Evolutionary conservation across 2,888 invertebrate species (phyloP).

Genomic region (Thecocarcelia acutangulata): DNA sequence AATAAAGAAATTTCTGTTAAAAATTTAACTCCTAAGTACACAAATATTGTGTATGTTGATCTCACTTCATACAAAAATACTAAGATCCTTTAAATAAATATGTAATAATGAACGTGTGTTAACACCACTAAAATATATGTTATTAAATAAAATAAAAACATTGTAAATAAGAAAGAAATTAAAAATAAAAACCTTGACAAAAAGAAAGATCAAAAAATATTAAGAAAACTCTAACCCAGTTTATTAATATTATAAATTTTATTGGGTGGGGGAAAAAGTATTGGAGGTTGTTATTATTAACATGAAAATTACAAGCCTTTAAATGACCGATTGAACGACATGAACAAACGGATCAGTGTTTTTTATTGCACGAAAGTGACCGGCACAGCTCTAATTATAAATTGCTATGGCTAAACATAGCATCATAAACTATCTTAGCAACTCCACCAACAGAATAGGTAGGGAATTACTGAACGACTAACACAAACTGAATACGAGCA

Average conservation of each 20-base stretch:
- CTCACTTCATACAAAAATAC: neutral
- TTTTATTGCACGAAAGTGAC: too few relatives aligned
- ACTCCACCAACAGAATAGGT: too few relatives aligned
- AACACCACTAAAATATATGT: conserved; percentile 29
- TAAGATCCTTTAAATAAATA: conserved; percentile 38
- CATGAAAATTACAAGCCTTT: too few relatives aligned
- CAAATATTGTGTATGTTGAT: neutral
- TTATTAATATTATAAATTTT: neutral
- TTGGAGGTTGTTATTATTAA: neutral
- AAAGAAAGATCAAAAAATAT: conserved; percentile 5
- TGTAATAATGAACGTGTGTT: conserved; percentile 14
- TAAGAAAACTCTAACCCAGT: neutral
- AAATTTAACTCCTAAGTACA: neutral
- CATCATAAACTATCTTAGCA: too few relatives aligned
- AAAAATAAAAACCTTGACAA: conserved; percentile 23
- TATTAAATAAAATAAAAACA: conserved; percentile 33
- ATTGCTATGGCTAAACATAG: too few relatives aligned
- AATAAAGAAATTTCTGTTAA: conserved; percentile 1
- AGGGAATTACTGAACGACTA: too few relatives aligned
- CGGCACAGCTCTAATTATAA: too few relatives aligned
- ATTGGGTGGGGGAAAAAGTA: conserved; percentile 34
- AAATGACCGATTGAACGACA: too few relatives aligned
- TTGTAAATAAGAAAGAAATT: conserved; percentile 34
- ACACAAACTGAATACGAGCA: too few relatives aligned
- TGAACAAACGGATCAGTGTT: too few relatives aligned